A percentile compares a stretch with the other conserved stretches of the same genome.
Evolutionary conservation across 1,140 invertebrate genomes (phyloP).

Genomic region (Nilaparvata lugens): DNA sequence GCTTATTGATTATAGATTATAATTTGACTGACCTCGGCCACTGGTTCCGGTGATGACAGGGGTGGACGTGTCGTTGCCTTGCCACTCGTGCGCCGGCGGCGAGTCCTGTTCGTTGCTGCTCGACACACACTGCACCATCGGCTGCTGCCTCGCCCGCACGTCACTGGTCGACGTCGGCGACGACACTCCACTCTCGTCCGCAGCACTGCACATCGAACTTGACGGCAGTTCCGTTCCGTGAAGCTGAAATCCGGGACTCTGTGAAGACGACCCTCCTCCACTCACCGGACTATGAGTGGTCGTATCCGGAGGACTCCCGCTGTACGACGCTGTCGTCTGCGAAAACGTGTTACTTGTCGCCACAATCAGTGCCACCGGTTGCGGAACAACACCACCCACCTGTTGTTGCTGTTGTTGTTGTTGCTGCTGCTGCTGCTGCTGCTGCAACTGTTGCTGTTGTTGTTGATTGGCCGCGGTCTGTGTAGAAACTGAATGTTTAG

Average conservation of each 20-base stretch:
- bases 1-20: too few relatives aligned
- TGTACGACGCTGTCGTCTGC: conserved; percentile 35
- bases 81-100: not conserved
- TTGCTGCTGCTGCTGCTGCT: conserved; percentile 26
- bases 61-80: conserved; percentile 1
- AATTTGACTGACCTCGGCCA: not conserved
- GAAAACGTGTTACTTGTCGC: conserved; percentile 45
- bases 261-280: conserved; percentile 28
- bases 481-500: conserved; percentile 57
- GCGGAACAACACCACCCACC: conserved; percentile 20
- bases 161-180: conserved; percentile 24
- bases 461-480: conserved; percentile 54
- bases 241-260: conserved; percentile 29
- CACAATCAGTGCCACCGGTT: conserved; percentile 33
- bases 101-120: conserved; percentile 44
- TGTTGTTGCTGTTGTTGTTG: conserved; percentile 9
- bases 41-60: conserved; percentile 4
- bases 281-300: conserved; percentile 66
- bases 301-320: conserved; percentile 59
- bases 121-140: conserved; percentile 74
- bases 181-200: conserved; percentile 22
- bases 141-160: conserved; percentile 16
- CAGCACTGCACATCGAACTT: conserved; percentile 25
- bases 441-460: conserved; percentile 11
- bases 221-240: conserved; percentile 38